Conservation (phyloP, 2,113 vertebrate species). For the Brachirus orientalis region DNA sequence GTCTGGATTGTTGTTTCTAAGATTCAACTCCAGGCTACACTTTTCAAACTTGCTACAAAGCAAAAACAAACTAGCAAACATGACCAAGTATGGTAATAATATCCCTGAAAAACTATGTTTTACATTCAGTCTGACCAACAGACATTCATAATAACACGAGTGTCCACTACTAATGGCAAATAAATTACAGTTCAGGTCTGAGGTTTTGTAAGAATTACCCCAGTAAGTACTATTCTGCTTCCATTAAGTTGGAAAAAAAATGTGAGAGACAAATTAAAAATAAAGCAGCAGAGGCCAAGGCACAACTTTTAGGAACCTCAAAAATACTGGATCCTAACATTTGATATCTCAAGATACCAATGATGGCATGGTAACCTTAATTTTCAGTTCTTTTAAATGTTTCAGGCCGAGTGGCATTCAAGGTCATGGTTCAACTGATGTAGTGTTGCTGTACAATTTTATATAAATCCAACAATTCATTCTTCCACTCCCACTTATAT, state of each 20-base stretch:
- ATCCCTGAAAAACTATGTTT: not conserved
- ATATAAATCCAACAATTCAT: too few species aligned
- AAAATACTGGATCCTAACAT: not conserved
- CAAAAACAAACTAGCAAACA: slow-evolving; percentile 4
- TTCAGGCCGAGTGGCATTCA: too few species aligned
- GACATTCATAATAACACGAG: not conserved
- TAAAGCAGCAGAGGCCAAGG: not conserved
- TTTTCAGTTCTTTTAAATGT: not conserved
- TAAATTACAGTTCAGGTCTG: not conserved
- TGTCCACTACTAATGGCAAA: slow-evolving; percentile 10
- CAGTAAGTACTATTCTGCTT: not conserved
- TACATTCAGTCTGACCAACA: slow-evolving; percentile 1
- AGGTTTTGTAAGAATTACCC: not conserved
- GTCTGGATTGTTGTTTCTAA: not conserved
- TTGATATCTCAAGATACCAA: not conserved
- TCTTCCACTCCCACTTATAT: too few species aligned
- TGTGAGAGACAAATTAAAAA: not conserved
- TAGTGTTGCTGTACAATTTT: too few species aligned
- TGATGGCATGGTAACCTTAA: not conserved
- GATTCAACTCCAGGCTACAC: not conserved
- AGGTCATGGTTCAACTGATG: too few species aligned
- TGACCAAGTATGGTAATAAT: slow-evolving; percentile 5
- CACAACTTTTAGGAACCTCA: not conserved
- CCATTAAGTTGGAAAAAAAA: not conserved
- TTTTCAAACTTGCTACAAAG: not conserved